Evolutionary conservation across 2,888 invertebrate genomes (phyloP), one percentile per base, ranked within the genome.

Genomic region (Gymnoscelis rufifasciata): DNA sequence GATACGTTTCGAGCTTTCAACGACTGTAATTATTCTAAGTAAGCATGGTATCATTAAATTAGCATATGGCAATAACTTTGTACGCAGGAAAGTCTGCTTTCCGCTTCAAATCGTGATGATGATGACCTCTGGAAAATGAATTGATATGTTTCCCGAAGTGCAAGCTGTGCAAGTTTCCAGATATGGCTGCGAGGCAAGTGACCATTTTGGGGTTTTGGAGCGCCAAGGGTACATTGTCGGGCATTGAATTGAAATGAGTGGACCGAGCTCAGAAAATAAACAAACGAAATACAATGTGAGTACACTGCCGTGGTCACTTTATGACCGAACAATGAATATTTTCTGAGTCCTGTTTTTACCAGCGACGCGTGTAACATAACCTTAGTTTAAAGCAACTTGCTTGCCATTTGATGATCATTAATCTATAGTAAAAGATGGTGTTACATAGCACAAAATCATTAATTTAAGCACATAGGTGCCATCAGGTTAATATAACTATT

Each of bases 11-110:
- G 56, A 43, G 19, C 38, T 45, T 59, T 59, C 63, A 60, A 59
- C 57, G 56, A 60, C 60, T 59, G 64, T 73, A 64, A 63, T 70
- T 68, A 66, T 58, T 58, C 69, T 71, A 66, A 75, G 75, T 77
- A 78, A 76, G 76, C 71, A 73, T 63, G 61, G 63, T 67, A 71
- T 71, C 74, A 68, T 75, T 67, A 74, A 74, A 81, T 83, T 80
- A 74, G 68, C 78, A 80, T 81, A 72, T 55, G 51, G 72, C 70
- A 68, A 74, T 80, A 77, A 68, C 61, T 81, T 74, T 71, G 70
- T 61, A 71, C 19, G 24, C 27, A 66, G 19, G 64, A 71, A 71
- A 64, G 62, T 14, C 19, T 60, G 64, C 64, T 70, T 74, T 71
- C 64, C 64, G 67, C 59, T n/a, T n/a, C n/a, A 67, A 23, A 35